Conservation (phyloP, 2,113 vertebrate genomes). For the Phyllopteryx taeniolatus region DNA sequence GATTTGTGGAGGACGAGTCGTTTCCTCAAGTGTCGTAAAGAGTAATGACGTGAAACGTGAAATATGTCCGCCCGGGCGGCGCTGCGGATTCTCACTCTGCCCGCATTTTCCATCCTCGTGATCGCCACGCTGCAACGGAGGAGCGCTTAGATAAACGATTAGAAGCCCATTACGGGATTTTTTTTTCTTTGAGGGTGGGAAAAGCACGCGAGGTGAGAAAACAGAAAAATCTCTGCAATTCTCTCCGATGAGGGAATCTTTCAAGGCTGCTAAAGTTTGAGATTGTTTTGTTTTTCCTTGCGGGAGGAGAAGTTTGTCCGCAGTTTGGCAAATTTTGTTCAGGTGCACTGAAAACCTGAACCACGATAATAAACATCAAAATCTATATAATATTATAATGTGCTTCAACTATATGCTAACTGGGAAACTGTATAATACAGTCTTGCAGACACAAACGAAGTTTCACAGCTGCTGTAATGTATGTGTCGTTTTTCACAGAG, state of each 20-base stretch:
- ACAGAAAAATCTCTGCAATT: not conserved
- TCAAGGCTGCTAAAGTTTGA: not conserved
- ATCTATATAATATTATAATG: too few species aligned
- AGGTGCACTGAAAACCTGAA: too few species aligned
- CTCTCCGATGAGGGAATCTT: not conserved
- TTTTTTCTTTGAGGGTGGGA: not conserved
- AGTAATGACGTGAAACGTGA: slow-evolving; percentile 17
- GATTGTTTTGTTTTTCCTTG: not conserved
- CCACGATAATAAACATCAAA: not conserved
- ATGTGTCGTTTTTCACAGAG: too few species aligned
- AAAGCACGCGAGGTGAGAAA: not conserved
- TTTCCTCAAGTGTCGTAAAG: slow-evolving; percentile 3
- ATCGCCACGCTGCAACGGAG: not conserved
- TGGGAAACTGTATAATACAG: too few species aligned
- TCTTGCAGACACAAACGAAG: too few species aligned
- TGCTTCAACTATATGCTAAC: too few species aligned
- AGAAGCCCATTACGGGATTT: not conserved
- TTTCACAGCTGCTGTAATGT: too few species aligned
- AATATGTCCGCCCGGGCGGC: slow-evolving; percentile 4
- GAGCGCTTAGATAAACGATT: not conserved
- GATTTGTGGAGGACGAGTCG: slow-evolving; percentile 9
- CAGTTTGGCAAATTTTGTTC: not conserved
- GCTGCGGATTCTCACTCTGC: slow-evolving; percentile 1
- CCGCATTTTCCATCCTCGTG: slow-evolving; percentile 2
- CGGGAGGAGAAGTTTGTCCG: not conserved